Conservation (phyloP, 2,888 invertebrate species). For the Pteria penguin region DNA sequence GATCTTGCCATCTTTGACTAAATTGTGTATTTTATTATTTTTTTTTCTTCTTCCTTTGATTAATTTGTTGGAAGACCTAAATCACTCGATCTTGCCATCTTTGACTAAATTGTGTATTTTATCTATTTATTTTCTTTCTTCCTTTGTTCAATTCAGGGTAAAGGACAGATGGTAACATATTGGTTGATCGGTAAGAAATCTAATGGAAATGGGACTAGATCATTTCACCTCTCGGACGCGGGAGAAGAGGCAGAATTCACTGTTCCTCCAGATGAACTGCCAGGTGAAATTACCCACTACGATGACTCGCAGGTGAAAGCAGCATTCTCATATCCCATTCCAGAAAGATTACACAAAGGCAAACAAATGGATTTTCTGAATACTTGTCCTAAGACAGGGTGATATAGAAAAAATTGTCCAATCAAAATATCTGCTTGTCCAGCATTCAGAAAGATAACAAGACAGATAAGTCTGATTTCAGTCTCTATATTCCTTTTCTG, state of each 20-base stretch:
- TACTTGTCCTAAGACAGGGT: no score
- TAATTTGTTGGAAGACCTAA: neutral
- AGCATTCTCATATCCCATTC: constrained; percentile 29
- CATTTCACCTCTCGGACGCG: constrained; percentile 4
- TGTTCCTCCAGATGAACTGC: constrained; percentile 27
- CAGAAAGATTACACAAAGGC: no score
- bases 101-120: no score
- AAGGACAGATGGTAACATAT: constrained; percentile 46
- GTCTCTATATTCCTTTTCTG: no score
- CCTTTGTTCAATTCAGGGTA: constrained; percentile 32
- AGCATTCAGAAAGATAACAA: no score
- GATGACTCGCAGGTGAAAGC: constrained; percentile 32
- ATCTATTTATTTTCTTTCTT: no score
- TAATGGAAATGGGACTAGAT: neutral
- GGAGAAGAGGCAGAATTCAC: constrained; percentile 9
- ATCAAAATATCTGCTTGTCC: no score
- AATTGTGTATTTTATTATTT: no score
- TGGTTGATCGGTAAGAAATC: constrained; percentile 37
- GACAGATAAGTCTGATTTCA: no score
- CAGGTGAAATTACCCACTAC: constrained; percentile 40
- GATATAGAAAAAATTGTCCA: no score
- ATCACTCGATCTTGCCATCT: neutral
- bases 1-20: no score
- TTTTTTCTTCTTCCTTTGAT: neutral
- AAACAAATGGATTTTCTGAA: no score